These are phyloP conservation scores for Calyptomena viridis DNA, from an alignment of 2,113 vertebrate species.

Conservation along the genomic window DNA sequence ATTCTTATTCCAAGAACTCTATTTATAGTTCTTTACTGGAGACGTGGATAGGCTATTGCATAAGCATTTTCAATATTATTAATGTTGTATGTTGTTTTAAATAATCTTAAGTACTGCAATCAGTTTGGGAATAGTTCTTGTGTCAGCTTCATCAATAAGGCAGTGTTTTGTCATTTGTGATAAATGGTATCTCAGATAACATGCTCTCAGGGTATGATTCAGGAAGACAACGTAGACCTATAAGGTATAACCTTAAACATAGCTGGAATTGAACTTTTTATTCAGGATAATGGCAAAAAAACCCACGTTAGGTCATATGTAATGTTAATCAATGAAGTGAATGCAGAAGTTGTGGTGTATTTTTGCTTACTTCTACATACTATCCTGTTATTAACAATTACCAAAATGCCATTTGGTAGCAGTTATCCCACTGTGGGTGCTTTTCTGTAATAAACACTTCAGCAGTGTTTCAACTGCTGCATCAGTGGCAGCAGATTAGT, in stretches of 20 bases:
- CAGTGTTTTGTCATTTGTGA: not conserved
- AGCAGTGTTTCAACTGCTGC: not conserved
- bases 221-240: rapidly evolving
- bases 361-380: not conserved
- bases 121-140: not conserved
- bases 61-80: not conserved
- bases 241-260: not conserved
- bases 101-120: not conserved
- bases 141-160: not conserved
- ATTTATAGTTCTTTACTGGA: not conserved
- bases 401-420: not conserved
- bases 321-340: not conserved
- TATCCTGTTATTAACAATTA: not conserved
- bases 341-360: not conserved
- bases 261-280: not conserved
- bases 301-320: rapidly evolving
- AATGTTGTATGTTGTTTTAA: not conserved
- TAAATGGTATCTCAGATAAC: not conserved
- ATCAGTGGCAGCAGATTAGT: not conserved
- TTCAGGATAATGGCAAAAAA: not conserved
- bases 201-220: not conserved
- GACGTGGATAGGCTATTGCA: not conserved
- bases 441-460: not conserved
- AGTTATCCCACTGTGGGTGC: not conserved
- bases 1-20: not conserved